These are phyloP conservation scores for Suricata suricatta DNA, from an alignment of 2,113 vertebrate species.

Conservation along the genomic window DNA sequence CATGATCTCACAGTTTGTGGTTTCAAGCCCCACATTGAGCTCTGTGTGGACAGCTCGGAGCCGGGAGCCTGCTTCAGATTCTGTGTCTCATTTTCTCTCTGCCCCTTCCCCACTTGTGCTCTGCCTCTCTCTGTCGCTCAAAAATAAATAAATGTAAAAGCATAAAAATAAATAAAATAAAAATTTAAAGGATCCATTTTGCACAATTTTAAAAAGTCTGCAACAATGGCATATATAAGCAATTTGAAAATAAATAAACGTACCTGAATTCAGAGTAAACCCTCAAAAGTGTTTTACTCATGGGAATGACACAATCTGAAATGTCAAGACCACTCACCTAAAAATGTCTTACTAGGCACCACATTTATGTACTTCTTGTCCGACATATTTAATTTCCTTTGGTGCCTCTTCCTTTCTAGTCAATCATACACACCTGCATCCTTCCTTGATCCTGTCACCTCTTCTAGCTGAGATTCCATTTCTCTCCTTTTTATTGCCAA, in stretches of 20 bases:
- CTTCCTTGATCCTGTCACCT: not conserved
- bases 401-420: not conserved
- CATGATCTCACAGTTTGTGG: too few relatives aligned
- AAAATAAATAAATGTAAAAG: too few relatives aligned
- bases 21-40: too few relatives aligned
- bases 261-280: not conserved
- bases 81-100: too few relatives aligned
- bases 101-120: too few relatives aligned
- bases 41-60: too few relatives aligned
- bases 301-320: not conserved
- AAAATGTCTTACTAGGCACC: not conserved
- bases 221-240: not conserved
- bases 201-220: not conserved
- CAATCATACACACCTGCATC: too few relatives aligned
- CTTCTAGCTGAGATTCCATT: not conserved
- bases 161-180: too few relatives aligned
- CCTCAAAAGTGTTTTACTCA: not conserved
- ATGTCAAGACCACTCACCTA: not conserved
- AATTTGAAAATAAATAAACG: not conserved
- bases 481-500: not conserved
- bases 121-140: too few relatives aligned
- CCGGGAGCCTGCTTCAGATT: too few relatives aligned
- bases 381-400: not conserved
- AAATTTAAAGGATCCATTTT: not conserved
- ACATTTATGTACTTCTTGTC: not conserved